Base-by-base conservation (phyloP, 1,140 invertebrate genomes). In the Drosophila auraria region DNA sequence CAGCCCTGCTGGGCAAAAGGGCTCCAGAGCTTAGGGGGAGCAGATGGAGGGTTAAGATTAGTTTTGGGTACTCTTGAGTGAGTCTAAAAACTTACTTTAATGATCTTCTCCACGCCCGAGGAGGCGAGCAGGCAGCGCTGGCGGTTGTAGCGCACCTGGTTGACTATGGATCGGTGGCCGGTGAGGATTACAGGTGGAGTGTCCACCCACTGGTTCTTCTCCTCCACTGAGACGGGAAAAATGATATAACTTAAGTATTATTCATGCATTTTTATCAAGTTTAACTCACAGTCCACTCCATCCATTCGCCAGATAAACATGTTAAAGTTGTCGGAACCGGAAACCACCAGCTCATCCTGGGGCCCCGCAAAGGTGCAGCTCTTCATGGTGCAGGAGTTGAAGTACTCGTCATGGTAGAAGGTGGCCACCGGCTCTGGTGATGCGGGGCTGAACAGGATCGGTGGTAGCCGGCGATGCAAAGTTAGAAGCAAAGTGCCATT, bases 341-440 rank as follows among this genome's bases (percentile, higher is more conserved):
- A 98, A 15, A 99, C 93, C 51, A 99, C 95, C 93, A 96, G 98
- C 94, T 98, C 96, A 92, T 99, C 98, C 47, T 96, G 95, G 7
- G 96, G 95, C 1, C 98, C 98, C n/a, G 97, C 98, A 94, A 99
- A 99, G 57, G 96, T 97, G 87, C 98, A 98, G 69, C 97, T 98
- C 93, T 99, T 99, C 97, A 99, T 98, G 0, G 98, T 99, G 92
- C 98, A 99, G 2, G 97, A 98, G 93, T 99, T 99, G 80, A 98
- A 98, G 93, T 99, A 99, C 65, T 97, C 97, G 27, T 95, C 95
- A 92, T 98, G 97, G 93, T 98, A 97, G 93, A 99, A 98, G 93
- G 98, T 96, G 64, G 96, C 97, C 23, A 97, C 91, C 1, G 96
- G 95, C 25, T 95, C 94, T 2, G 95, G 93, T 7, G 95, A 95